Evolutionary conservation across 2,113 vertebrate genomes (phyloP).

Genomic region (Chloebia gouldiae): DNA sequence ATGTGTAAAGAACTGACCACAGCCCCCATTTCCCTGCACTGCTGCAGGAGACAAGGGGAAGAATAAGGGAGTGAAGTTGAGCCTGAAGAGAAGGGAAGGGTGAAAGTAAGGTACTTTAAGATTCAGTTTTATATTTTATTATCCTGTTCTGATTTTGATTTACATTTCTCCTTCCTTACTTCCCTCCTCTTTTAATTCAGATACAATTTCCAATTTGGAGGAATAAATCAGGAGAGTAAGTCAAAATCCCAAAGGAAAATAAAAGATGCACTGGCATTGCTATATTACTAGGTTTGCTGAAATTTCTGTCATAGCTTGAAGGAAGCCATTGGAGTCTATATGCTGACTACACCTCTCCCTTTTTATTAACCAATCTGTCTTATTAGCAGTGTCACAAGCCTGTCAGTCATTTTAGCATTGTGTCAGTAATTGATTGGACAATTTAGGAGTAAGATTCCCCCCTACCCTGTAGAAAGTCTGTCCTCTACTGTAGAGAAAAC

Average conservation of each 20-base stretch:
- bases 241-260: neutral
- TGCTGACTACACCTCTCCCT: neutral
- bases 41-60: neutral
- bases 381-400: neutral
- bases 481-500: neutral
- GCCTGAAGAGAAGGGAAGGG: neutral
- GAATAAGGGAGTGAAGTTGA: neutral
- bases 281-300: neutral
- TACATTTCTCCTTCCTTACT: neutral
- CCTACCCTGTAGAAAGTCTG: neutral
- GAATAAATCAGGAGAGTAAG: neutral
- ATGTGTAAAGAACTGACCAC: neutral
- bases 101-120: neutral
- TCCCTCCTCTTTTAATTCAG: neutral
- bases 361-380: neutral
- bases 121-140: neutral
- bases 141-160: neutral
- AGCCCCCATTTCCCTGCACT: neutral
- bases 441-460: neutral
- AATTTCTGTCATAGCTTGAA: neutral
- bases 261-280: neutral
- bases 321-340: neutral
- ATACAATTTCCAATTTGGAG: neutral
- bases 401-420: neutral
- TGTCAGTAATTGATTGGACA: neutral